Evolutionary conservation across 2,888 invertebrate species (phyloP), one percentile per base, ranked within the genome.

Genomic region (Harpalus rufipes): DNA sequence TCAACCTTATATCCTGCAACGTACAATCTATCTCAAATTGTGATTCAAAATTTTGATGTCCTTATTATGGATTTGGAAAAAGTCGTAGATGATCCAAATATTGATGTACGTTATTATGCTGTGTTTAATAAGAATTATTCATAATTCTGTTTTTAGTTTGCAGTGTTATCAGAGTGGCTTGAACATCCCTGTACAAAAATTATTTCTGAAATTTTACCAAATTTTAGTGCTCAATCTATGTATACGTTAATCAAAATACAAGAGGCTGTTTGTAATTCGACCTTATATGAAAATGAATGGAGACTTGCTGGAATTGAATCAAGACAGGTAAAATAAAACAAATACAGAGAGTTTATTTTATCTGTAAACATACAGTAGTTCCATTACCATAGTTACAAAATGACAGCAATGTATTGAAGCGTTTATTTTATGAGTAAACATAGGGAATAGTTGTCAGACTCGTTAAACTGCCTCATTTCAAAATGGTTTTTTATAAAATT

Each of bases 211-310:
- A 80, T 80, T 61, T 58, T 78, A 12, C 56, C 78, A 25, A 78
- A 78, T 58, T 44, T 74, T 12, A 74, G 72, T 44, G 72, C 72
- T 4, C 78, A 58, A 58, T 78, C 78, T 21, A 89, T 88, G n/a
- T 88, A 88, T 1, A 91, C 93, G 0, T 88, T 93, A 7, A 88
- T 85, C 7, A 91, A 91, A 6, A 85, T 93, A 10, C 93, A 94
- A 87, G 91, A 89, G 0, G 87, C 93, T 10, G 86, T 92, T 32
- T 93, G 93, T 86, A 88, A 92, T 86, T 90, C 92, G 16, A 86
- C 86, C 2, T 87, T 88, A 0, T 88, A 93, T 39, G 89, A 90
- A 79, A 87, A 88, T 0, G 93, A 93, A 86, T 93, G 93, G 93
- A 86, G 86, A 0, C 8, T 21, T 21, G 25, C 63, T 10, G 25